phyloP scores from a whole-genome alignment of 1,140 invertebrate genomes.

The Periplaneta americana region DNA sequence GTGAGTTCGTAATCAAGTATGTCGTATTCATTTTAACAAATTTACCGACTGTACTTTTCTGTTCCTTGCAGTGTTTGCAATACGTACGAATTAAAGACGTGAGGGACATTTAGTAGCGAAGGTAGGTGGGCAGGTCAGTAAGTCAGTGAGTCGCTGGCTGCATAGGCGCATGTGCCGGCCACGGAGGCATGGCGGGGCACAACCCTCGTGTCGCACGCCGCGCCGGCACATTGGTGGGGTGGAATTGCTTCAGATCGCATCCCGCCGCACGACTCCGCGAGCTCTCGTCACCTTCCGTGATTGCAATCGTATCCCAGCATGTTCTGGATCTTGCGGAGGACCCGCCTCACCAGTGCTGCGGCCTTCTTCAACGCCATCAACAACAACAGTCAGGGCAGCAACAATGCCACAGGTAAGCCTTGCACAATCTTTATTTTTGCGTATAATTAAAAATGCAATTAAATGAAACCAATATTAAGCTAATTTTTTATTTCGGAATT shows the following conservation, averaged over 20 bases:
- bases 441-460: too few relatives aligned
- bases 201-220: background rate
- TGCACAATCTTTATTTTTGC: too few relatives aligned
- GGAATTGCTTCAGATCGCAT: background rate
- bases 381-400: slow-evolving; percentile 17
- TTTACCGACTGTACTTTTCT: too few relatives aligned
- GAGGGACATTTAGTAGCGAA: too few relatives aligned
- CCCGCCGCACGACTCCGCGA: background rate
- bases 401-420: slow-evolving; percentile 1
- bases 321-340: slow-evolving; percentile 20
- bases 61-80: too few relatives aligned
- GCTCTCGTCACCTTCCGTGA: background rate
- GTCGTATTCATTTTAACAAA: too few relatives aligned
- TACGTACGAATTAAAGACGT: too few relatives aligned
- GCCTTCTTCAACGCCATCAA: slow-evolving; percentile 20
- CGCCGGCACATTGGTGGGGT: background rate
- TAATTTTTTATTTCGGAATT: too few relatives aligned
- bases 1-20: too few relatives aligned
- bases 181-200: background rate
- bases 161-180: background rate
- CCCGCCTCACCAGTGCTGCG: slow-evolving; percentile 18
- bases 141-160: background rate
- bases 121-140: background rate
- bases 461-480: too few relatives aligned
- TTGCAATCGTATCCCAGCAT: background rate